phyloP scores from a whole-genome alignment of 2,797 vertebrate species.

The Microcaecilia unicolor region DNA sequence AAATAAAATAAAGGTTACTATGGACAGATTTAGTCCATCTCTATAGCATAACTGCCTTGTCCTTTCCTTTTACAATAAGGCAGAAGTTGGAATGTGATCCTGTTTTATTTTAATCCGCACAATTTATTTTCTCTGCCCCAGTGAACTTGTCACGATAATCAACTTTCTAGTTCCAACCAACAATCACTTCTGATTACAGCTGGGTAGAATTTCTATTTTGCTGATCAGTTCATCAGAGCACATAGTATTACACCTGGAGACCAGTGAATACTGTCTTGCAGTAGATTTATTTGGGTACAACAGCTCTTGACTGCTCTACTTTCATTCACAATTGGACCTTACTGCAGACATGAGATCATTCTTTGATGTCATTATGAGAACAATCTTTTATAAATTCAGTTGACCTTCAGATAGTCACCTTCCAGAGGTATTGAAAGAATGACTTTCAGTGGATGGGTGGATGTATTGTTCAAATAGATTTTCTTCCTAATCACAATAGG shows the following conservation, averaged over 20 bases:
- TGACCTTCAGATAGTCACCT: too few relatives aligned
- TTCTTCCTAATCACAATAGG: too few relatives aligned
- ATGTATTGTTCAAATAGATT: too few relatives aligned
- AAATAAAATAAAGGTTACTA: too few relatives aligned
- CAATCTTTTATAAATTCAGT: conserved; percentile 12
- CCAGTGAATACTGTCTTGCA: conserved; percentile 49
- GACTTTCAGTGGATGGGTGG: too few relatives aligned
- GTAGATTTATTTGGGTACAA: conserved; percentile 35
- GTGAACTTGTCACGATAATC: conserved; percentile 64
- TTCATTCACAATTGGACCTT: conserved; percentile 36
- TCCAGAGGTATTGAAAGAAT: too few relatives aligned
- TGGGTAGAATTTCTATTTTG: conserved; percentile 53
- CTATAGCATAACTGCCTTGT: too few relatives aligned
- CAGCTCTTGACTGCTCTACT: conserved; percentile 35
- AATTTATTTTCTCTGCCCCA: conserved; percentile 61
- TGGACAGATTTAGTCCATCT: too few relatives aligned
- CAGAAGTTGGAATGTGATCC: conserved; percentile 32
- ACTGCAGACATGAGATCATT: conserved; percentile 23
- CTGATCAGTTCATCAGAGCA: conserved; percentile 58
- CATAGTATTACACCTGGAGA: conserved; percentile 60
- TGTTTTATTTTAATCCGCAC: conserved; percentile 51
- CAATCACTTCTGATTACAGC: conserved; percentile 64
- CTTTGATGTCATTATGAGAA: conserved; percentile 30
- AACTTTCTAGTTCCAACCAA: conserved; percentile 62
- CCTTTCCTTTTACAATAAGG: conserved; percentile 25